phyloP scores from a whole-genome alignment of 2,797 vertebrate species.

The Enteromius argenteus region DNA sequence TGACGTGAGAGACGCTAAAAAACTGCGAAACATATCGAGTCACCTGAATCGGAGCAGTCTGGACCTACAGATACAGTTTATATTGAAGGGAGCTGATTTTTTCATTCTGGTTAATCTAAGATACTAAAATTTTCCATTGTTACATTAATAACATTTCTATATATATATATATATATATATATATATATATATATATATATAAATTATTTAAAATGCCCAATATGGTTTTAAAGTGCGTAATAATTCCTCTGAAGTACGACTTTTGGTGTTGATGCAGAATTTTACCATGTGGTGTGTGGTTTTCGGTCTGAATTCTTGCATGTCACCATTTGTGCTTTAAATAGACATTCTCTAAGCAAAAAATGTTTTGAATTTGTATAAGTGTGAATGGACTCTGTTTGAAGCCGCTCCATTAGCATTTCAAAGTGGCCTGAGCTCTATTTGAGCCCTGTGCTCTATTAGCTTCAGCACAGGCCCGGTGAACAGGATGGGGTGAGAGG shows the following conservation, averaged over 20 bases:
- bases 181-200: too few relatives aligned
- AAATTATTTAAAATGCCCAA: not conserved
- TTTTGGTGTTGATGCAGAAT: not conserved
- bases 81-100: not conserved
- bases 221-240: not conserved
- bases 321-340: constrained; percentile 48
- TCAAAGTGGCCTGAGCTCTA: constrained; percentile 89
- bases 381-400: constrained; percentile 94
- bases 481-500: constrained; percentile 82
- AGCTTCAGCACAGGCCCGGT: constrained; percentile 86
- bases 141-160: not conserved
- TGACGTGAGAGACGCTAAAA: constrained; percentile 40
- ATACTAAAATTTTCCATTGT: not conserved
- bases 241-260: not conserved
- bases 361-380: constrained; percentile 90
- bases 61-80: not conserved
- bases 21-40: not conserved
- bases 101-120: not conserved
- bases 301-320: constrained; percentile 44
- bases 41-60: not conserved
- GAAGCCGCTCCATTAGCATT: constrained; percentile 91
- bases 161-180: too few relatives aligned
- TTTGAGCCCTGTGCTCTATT: constrained; percentile 86
- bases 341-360: constrained; percentile 78
- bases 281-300: constrained; percentile 35